Evolutionary conservation across 2,888 invertebrate species (phyloP).

Genomic region (Onchidella celtica): DNA sequence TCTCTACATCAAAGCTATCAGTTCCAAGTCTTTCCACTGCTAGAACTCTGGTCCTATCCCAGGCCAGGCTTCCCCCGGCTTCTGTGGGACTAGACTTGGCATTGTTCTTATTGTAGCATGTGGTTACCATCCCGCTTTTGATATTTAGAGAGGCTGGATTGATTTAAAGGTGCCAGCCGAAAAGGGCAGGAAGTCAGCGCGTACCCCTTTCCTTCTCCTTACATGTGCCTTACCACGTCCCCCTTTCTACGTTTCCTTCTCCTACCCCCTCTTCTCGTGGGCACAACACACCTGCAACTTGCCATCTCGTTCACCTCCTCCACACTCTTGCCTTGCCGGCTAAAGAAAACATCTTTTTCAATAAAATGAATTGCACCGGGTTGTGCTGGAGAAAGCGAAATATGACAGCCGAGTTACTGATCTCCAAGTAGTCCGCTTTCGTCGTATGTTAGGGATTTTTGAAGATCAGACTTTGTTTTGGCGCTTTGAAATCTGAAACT

Average conservation of each 20-base stretch:
- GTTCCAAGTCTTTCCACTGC: conserved; percentile 9
- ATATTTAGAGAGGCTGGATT: conserved; percentile 37
- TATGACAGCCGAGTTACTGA: too few relatives aligned
- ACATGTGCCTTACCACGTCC: neutral
- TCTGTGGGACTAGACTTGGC: conserved; percentile 17
- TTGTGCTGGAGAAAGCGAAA: neutral
- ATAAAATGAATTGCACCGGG: neutral
- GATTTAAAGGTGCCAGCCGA: conserved; percentile 34
- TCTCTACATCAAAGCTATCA: conserved; percentile 24
- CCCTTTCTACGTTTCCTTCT: neutral
- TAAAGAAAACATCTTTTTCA: neutral
- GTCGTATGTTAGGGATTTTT: too few relatives aligned
- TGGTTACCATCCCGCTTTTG: conserved; percentile 42
- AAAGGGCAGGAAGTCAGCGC: conserved; percentile 40
- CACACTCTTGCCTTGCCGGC: neutral
- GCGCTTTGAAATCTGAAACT: too few relatives aligned
- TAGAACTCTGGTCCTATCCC: neutral
- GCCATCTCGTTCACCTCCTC: neutral
- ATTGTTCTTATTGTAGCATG: conserved; percentile 37
- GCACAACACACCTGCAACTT: neutral
- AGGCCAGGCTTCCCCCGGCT: neutral
- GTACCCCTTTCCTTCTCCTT: neutral
- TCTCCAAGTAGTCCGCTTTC: too few relatives aligned
- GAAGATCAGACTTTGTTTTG: too few relatives aligned
- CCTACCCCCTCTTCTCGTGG: neutral